Conservation (phyloP, 2,113 vertebrate species). For the Ranitomeya imitator region DNA sequence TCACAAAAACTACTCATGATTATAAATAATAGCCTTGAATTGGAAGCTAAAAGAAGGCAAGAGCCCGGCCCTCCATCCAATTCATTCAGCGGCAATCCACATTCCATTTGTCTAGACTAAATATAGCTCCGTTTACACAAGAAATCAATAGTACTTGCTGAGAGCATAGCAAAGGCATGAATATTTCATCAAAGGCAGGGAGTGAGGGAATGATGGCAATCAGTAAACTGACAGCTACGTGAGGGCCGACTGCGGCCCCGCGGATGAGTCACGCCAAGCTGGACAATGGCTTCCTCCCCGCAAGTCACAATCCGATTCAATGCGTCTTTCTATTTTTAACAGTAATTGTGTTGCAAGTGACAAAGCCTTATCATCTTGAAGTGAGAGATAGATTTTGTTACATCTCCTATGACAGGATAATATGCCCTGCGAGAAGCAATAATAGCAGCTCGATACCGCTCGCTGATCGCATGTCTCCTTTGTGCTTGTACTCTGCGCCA, state of each 20-base stretch:
- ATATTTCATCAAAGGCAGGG: slow-evolving; percentile 81
- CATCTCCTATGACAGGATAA: slow-evolving; percentile 70
- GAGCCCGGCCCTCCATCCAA: slow-evolving; percentile 75
- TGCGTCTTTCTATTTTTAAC: slow-evolving; percentile 73
- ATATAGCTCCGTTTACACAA: slow-evolving; percentile 89
- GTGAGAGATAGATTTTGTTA: slow-evolving; percentile 72
- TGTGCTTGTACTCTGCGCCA: slow-evolving; percentile 16
- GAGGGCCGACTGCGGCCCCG: slow-evolving; percentile 68
- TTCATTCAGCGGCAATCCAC: slow-evolving; percentile 83
- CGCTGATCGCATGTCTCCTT: slow-evolving; percentile 12
- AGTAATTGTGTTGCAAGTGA: slow-evolving; percentile 75
- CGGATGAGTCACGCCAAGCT: slow-evolving; percentile 68
- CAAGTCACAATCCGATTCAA: slow-evolving; percentile 70
- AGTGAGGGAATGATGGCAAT: slow-evolving; percentile 68
- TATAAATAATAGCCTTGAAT: slow-evolving; percentile 85
- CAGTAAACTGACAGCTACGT: slow-evolving; percentile 70
- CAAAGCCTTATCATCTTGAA: slow-evolving; percentile 73
- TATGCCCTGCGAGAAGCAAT: slow-evolving; percentile 64
- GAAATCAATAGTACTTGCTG: slow-evolving; percentile 84
- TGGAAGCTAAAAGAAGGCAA: slow-evolving; percentile 75
- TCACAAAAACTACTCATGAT: slow-evolving; percentile 83
- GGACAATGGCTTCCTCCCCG: slow-evolving; percentile 71
- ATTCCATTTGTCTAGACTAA: slow-evolving; percentile 93
- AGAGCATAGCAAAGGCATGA: slow-evolving; percentile 80
- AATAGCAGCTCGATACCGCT: slow-evolving; percentile 61